Evolutionary conservation across 2,888 invertebrate genomes (phyloP).

Genomic region (Ectobius pallidus): DNA sequence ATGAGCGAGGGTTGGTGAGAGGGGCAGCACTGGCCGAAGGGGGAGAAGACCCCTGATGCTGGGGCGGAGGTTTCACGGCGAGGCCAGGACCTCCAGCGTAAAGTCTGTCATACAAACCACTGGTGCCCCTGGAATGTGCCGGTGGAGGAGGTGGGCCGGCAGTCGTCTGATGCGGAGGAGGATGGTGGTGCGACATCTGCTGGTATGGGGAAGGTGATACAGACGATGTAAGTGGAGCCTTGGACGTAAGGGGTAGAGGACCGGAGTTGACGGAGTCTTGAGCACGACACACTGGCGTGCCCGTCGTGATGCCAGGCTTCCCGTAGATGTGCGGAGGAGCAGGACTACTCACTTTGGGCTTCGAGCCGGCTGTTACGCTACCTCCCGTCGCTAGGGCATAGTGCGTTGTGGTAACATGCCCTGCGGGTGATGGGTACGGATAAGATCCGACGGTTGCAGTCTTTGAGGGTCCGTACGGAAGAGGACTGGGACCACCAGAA

Average conservation of each 20-base stretch:
- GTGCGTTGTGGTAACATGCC: constrained; percentile 57
- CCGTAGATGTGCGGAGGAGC: constrained; percentile 79
- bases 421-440: constrained; percentile 56
- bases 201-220: constrained; percentile 61
- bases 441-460: constrained; percentile 50
- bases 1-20: constrained; percentile 42
- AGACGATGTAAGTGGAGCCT: constrained; percentile 57
- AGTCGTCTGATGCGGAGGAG: constrained; percentile 52
- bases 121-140: constrained; percentile 57
- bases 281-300: constrained; percentile 61
- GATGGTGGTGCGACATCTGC: constrained; percentile 57
- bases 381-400: constrained; percentile 56
- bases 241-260: constrained; percentile 65
- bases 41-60: constrained; percentile 40
- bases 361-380: constrained; percentile 52
- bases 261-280: constrained; percentile 53
- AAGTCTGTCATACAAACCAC: constrained; percentile 53
- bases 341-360: constrained; percentile 77
- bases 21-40: constrained; percentile 41
- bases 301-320: constrained; percentile 64
- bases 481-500: constrained; percentile 14
- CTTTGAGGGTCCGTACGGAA: constrained; percentile 43
- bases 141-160: constrained; percentile 51
- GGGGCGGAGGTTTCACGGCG: constrained; percentile 46
- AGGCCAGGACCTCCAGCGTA: constrained; percentile 45